phyloP scores from a whole-genome alignment of 2,888 invertebrate species.

The Amphiduros pacificus region DNA sequence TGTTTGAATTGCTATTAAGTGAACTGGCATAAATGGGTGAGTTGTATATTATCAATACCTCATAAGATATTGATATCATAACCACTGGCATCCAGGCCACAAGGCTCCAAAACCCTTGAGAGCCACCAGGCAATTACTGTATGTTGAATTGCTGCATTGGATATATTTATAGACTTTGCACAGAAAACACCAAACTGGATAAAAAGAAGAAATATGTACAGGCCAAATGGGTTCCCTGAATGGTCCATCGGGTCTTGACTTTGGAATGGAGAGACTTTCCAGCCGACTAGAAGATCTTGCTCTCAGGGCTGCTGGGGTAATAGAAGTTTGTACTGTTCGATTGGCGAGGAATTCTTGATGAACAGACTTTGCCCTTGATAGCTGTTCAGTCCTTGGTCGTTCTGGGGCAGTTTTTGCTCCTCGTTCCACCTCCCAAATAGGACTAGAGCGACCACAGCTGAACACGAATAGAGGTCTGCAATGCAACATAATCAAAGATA shows the following conservation, averaged over 20 bases:
- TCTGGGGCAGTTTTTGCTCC: constrained; percentile 31
- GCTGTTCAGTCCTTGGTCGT: constrained; percentile 28
- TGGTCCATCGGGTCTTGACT: constrained; percentile 41
- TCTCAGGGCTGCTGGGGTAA: constrained; percentile 35
- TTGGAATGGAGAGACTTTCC: constrained; percentile 39
- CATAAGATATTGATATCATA: no score
- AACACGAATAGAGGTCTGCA: constrained; percentile 44
- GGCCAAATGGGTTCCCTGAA: constrained; percentile 47
- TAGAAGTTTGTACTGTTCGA: constrained; percentile 37
- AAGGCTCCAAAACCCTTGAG: no score
- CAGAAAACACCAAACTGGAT: neutral
- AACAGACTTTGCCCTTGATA: constrained; percentile 33
- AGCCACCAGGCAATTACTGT: no score
- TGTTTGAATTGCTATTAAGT: no score
- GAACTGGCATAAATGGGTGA: no score
- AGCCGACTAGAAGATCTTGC: constrained; percentile 36
- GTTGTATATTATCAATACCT: no score
- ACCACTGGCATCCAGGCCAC: no score
- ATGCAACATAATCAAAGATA: no score
- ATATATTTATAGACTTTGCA: no score
- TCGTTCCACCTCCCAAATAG: constrained; percentile 38
- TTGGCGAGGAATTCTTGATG: constrained; percentile 36
- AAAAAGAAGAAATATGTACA: constrained; percentile 32
- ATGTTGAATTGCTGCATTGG: no score
- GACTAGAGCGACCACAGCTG: constrained; percentile 47